phyloP scores from a whole-genome alignment of 2,113 vertebrate genomes.

The Engraulis encrasicolus region DNA sequence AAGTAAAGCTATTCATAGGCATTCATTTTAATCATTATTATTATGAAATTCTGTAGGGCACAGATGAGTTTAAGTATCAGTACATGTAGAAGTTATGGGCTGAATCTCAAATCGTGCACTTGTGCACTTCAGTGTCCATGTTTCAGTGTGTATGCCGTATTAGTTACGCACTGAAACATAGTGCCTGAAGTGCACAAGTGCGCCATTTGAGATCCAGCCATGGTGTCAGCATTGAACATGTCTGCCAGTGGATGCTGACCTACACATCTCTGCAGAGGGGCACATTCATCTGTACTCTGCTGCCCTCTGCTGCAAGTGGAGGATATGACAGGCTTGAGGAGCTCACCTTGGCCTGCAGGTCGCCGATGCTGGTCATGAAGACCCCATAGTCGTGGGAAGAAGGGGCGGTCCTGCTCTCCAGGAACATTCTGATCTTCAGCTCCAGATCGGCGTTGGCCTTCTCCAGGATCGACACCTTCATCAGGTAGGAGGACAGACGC shows the following conservation, averaged over 20 bases:
- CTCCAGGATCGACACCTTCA: constrained; percentile 73
- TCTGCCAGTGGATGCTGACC: neutral
- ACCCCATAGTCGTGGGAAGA: constrained; percentile 51
- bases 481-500: constrained; percentile 73
- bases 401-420: constrained; percentile 61
- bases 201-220: neutral
- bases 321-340: neutral
- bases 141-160: too few species aligned
- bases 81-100: too few species aligned
- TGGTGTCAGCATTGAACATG: neutral
- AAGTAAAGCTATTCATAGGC: too few species aligned
- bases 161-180: too few species aligned
- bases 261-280: neutral
- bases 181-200: too few species aligned
- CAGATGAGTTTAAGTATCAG: too few species aligned
- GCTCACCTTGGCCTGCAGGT: constrained; percentile 70
- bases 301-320: neutral
- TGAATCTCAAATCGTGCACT: too few species aligned
- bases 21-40: too few species aligned
- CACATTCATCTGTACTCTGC: neutral
- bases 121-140: too few species aligned
- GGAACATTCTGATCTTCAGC: constrained; percentile 70
- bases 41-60: too few species aligned
- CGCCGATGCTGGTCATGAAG: constrained; percentile 58
- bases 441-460: constrained; percentile 71